These are phyloP conservation scores for Falco berigora DNA, from an alignment of 2,797 vertebrate species.

Conservation along the genomic window DNA sequence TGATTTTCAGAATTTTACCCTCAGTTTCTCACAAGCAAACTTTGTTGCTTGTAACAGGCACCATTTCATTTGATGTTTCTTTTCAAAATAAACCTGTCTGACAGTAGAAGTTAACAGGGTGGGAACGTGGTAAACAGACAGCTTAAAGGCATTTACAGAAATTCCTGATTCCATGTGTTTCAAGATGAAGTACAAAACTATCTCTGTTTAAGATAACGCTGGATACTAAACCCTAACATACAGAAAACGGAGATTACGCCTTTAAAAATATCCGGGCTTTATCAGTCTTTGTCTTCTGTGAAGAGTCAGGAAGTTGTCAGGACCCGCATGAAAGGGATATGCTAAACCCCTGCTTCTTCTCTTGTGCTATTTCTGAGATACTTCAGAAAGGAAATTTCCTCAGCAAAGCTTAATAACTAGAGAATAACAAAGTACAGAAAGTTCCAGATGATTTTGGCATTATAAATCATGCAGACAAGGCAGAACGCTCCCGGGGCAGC, in stretches of 20 bases:
- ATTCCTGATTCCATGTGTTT: neutral
- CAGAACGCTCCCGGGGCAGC: neutral
- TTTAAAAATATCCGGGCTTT: neutral
- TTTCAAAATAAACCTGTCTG: conserved; percentile 10
- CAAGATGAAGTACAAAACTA: neutral
- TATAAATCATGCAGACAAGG: neutral
- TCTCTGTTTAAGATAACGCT: neutral
- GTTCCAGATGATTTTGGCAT: neutral
- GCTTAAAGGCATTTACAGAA: neutral
- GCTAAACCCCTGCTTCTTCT: neutral
- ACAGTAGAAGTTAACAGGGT: neutral
- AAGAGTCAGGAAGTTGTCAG: neutral
- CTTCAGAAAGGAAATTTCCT: neutral
- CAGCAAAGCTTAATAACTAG: neutral
- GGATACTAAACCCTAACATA: neutral
- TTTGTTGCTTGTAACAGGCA: neutral
- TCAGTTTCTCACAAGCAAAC: neutral
- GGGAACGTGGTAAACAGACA: neutral
- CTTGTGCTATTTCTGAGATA: neutral
- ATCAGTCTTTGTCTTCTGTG: neutral
- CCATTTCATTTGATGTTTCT: neutral
- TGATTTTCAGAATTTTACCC: neutral
- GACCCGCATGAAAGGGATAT: neutral
- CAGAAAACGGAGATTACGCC: neutral
- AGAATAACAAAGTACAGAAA: neutral